A percentile compares a stretch with the other conserved stretches of the same genome.
phyloP scores from a whole-genome alignment of 2,888 invertebrate genomes.

The Drosophila falleni region DNA sequence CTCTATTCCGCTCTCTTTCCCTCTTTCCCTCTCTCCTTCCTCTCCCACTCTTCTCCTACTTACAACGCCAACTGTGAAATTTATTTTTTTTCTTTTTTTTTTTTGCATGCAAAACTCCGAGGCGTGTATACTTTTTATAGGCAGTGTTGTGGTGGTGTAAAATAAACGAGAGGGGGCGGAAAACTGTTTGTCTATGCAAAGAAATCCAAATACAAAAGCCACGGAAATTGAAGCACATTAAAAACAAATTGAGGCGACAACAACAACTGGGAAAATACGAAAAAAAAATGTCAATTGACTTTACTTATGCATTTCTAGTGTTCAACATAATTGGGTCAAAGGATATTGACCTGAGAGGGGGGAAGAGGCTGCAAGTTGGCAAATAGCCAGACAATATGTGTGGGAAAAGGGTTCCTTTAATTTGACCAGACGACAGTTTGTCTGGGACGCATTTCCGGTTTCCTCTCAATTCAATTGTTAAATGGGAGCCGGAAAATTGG shows the following conservation, averaged over 20 bases:
- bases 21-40: neutral
- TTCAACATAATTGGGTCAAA: conserved; percentile 81
- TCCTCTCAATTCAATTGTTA: conserved; percentile 22
- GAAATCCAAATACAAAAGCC: conserved; percentile 49
- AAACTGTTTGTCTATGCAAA: conserved; percentile 50
- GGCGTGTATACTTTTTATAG: conserved; percentile 55
- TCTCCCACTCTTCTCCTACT: conserved; percentile 19
- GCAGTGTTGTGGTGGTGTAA: neutral
- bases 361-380: conserved; percentile 25
- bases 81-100: conserved; percentile 6
- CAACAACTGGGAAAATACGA: conserved; percentile 22
- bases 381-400: conserved; percentile 47
- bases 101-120: conserved; percentile 59
- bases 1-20: neutral
- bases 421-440: conserved; percentile 55
- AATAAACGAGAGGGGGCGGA: conserved; percentile 9
- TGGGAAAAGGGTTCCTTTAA: conserved; percentile 25
- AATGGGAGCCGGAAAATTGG: conserved; percentile 25
- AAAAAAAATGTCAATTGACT: conserved; percentile 67
- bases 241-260: conserved; percentile 55
- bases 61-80: conserved; percentile 46
- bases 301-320: conserved; percentile 57
- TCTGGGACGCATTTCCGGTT: conserved; percentile 54
- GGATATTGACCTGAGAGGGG: conserved; percentile 79
- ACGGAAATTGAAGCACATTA: conserved; percentile 75